Base-by-base conservation (phyloP, 2,888 invertebrate species). In the Philereme vetulata region DNA sequence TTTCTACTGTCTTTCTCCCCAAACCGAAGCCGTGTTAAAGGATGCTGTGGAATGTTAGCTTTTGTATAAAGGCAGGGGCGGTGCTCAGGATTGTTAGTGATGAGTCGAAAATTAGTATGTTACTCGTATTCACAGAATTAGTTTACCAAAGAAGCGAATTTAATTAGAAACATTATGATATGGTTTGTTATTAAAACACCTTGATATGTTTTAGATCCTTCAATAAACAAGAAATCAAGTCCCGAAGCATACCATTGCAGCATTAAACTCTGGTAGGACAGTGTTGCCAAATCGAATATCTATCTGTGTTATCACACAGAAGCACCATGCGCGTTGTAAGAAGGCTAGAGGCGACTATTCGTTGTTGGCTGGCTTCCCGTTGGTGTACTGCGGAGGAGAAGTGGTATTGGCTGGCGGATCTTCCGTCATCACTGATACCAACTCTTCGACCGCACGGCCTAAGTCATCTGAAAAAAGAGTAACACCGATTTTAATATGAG, bases 361-460 rank as follows among this genome's bases (percentile, higher is more conserved):
- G 74, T 84, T 84, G 77, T 80, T 76, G 51, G 81, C 80, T 48
- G 89, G 85, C 72, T 90, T 91, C 64, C 92, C 90, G 81, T 91
- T 92, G 74, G 88, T 85, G 80, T 93, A 93, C 62, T 91, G 88
- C 49, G 93, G 93, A 53, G 93, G 93, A 47, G 90, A 81, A 64
- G 72, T 72, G 54, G 67, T 73, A 62, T 71, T 80, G 64, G 67
- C 76, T 75, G 66, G 75, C 82, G 59, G 80, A 35, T 94, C 94
- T 79, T 97, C 97, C 79, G 97, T 96, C 94, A 98, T 97, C 54
- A 97, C 97, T 48, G 96, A 96, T 67, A 98, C 98, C 77, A 98
- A 93, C 79, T 96, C 96, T 78, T 97, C 97, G 72, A 98, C 96
- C 61, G 97, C 97, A 85, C 95, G 95, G 60, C 97, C 97, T 70